Evolutionary conservation across 2,113 vertebrate species (phyloP).

Genomic region (Lanius ludovicianus): DNA sequence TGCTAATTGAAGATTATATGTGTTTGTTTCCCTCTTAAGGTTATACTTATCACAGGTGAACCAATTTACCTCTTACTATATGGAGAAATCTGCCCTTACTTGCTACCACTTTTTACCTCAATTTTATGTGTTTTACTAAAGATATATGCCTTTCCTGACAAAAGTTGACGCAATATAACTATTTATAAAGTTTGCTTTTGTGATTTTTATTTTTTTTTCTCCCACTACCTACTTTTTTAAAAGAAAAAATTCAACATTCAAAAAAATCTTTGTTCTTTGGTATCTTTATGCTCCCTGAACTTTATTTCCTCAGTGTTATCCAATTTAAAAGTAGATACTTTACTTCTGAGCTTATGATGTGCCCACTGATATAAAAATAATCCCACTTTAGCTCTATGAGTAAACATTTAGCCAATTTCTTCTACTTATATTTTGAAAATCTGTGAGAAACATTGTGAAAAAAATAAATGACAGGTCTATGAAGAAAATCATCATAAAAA

Average conservation of each 20-base stretch:
- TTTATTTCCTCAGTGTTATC: background rate
- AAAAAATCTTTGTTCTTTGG: background rate
- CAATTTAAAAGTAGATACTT: background rate
- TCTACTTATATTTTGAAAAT: background rate
- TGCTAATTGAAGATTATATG: background rate
- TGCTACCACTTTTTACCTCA: background rate
- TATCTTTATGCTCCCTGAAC: background rate
- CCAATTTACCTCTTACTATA: background rate
- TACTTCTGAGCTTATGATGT: background rate
- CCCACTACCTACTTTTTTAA: background rate
- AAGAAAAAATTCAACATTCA: background rate
- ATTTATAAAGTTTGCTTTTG: background rate
- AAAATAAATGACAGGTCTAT: background rate
- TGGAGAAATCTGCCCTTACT: background rate
- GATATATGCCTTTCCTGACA: background rate
- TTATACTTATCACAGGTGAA: background rate
- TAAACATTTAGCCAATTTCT: background rate
- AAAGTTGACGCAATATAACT: background rate
- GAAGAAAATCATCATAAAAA: background rate
- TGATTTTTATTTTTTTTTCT: background rate
- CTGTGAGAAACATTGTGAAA: background rate
- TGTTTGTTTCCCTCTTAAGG: background rate
- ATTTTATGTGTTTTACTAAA: background rate
- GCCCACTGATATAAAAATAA: slow-evolving; percentile 38
- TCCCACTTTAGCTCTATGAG: background rate